Evolutionary conservation across 2,888 invertebrate genomes (phyloP).

Genomic region (Seira sanloemensis): DNA sequence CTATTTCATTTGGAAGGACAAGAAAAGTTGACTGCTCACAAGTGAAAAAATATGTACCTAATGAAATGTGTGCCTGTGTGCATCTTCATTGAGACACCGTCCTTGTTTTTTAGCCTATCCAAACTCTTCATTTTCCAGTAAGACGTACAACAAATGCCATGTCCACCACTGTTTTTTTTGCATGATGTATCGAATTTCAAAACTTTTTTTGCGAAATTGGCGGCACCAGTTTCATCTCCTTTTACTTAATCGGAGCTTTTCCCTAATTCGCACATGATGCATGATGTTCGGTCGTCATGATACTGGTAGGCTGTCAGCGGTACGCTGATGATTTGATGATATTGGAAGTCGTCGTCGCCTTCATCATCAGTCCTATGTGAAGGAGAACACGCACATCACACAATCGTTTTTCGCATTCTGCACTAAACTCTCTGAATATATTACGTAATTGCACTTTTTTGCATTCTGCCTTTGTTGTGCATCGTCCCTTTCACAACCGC

Average conservation of each 20-base stretch:
- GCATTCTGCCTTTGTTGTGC: background rate
- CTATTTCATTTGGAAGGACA: background rate
- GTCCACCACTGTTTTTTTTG: background rate
- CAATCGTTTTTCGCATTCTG: background rate
- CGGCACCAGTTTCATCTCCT: constrained; percentile 12
- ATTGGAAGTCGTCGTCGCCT: background rate
- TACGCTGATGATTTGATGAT: constrained; percentile 16
- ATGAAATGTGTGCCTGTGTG: background rate
- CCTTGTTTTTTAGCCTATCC: background rate
- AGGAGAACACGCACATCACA: constrained; percentile 44
- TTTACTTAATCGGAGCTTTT: background rate
- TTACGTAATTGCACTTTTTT: constrained; percentile 24
- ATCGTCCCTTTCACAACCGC: background rate
- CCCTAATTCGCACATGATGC: constrained; percentile 8
- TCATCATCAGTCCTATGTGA: constrained; percentile 13
- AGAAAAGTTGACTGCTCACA: constrained; percentile 11
- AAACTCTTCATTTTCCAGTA: background rate
- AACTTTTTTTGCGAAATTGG: constrained; percentile 15
- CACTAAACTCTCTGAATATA: background rate
- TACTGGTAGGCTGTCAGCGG: constrained; percentile 16
- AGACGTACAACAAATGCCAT: background rate
- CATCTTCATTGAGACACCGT: background rate
- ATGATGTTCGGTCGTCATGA: constrained; percentile 15
- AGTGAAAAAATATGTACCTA: background rate
- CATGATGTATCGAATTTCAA: background rate